These are phyloP conservation scores for Cephalopachus bancanus DNA, from an alignment of 2,797 vertebrate genomes.

Conservation along the genomic window DNA sequence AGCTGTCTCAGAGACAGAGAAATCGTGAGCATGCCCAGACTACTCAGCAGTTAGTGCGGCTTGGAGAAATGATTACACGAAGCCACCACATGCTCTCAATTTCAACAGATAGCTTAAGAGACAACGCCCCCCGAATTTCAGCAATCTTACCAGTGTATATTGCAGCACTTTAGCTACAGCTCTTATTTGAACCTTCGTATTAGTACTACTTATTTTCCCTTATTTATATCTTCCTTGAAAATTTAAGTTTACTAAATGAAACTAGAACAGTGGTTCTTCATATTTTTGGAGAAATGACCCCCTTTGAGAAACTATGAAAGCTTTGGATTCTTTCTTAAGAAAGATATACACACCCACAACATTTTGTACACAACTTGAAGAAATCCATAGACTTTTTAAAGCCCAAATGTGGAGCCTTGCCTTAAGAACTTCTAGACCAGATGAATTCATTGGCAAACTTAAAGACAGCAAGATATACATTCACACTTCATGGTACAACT, in stretches of 20 bases:
- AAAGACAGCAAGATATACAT: not conserved
- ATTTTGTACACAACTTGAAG: not conserved
- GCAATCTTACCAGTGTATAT: constrained; percentile 46
- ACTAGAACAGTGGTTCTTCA: not conserved
- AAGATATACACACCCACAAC: not conserved
- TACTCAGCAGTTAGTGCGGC: not conserved
- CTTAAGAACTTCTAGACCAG: not conserved
- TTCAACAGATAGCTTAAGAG: not conserved
- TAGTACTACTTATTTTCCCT: not conserved
- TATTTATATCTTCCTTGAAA: not conserved
- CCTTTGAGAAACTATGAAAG: not conserved
- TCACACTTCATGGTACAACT: too few species aligned
- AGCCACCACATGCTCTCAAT: not conserved
- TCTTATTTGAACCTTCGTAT: not conserved
- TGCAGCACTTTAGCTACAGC: not conserved
- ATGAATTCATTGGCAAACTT: too few species aligned
- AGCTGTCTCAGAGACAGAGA: not conserved
- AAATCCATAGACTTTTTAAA: not conserved
- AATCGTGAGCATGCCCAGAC: not conserved
- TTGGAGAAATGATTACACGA: not conserved
- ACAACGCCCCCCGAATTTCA: not conserved
- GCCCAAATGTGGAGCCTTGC: not conserved
- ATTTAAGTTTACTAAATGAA: not conserved
- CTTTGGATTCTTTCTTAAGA: not conserved
- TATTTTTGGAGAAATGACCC: not conserved